Percentiles rank a stretch among this genome's conserved stretches.
Conservation (phyloP, 2,888 invertebrate species). For the Cecidostiba fungosa region DNA sequence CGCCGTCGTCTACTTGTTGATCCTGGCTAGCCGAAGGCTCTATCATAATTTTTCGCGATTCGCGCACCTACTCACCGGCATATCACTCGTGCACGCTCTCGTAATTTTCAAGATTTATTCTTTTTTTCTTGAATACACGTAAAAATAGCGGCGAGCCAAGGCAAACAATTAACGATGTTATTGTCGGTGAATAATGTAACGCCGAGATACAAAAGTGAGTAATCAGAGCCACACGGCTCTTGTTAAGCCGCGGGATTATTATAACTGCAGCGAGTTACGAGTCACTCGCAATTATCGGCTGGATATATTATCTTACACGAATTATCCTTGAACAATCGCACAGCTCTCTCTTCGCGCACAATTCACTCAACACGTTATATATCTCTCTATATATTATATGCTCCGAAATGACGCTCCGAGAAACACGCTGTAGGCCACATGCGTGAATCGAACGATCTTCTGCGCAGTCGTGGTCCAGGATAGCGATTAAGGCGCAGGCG, state of each 20-base stretch:
- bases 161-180: background rate
- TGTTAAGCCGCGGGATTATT: background rate
- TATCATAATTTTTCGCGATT: slow-evolving; percentile 52
- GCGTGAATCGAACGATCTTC: slow-evolving; percentile 50
- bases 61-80: slow-evolving; percentile 41
- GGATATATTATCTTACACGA: background rate
- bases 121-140: background rate
- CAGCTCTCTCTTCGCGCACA: background rate
- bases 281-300: background rate
- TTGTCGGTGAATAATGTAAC: background rate
- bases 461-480: slow-evolving; percentile 45
- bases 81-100: slow-evolving; percentile 20
- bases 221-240: background rate
- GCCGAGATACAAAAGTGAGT: background rate
- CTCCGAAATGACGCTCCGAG: too few species aligned
- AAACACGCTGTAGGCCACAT: background rate
- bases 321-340: slow-evolving; percentile 3
- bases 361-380: background rate
- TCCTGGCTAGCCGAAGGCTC: slow-evolving; percentile 10
- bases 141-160: background rate
- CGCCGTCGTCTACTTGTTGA: slow-evolving; percentile 30
- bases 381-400: background rate
- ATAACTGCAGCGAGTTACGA: background rate
- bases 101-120: background rate
- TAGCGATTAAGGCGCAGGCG: slow-evolving; percentile 11